phyloP scores from a whole-genome alignment of 2,888 invertebrate genomes.

The Panopea generosa region DNA sequence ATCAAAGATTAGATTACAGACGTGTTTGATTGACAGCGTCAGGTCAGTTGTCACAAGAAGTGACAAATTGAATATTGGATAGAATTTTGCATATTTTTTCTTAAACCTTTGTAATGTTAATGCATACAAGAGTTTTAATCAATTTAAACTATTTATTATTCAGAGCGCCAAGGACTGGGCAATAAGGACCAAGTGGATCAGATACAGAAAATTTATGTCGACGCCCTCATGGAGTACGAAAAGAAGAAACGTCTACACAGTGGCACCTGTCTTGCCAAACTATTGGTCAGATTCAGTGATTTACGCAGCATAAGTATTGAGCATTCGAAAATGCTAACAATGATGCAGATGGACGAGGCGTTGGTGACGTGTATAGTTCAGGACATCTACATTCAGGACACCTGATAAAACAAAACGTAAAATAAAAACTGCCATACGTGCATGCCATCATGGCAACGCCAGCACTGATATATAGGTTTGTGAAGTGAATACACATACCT shows the following conservation, averaged over 20 bases:
- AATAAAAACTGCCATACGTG: too few species aligned
- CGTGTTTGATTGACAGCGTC: too few species aligned
- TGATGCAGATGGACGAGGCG: slow-evolving; percentile 97
- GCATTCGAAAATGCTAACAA: slow-evolving; percentile 99
- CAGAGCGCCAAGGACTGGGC: slow-evolving; percentile 94
- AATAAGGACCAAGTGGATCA: slow-evolving; percentile 97
- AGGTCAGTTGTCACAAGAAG: too few species aligned
- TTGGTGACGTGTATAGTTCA: slow-evolving; percentile 97
- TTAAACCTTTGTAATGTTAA: too few species aligned
- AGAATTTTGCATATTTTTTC: too few species aligned
- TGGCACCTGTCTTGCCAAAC: slow-evolving; percentile 91
- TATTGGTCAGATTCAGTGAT: slow-evolving; percentile 96
- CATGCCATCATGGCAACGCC: too few species aligned
- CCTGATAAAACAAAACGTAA: slow-evolving; percentile 35
- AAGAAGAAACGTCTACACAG: slow-evolving; percentile 87
- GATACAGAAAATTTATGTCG: slow-evolving; percentile 97
- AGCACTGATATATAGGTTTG: too few species aligned
- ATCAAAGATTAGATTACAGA: too few species aligned
- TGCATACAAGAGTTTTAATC: too few species aligned
- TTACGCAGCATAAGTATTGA: slow-evolving; percentile 97
- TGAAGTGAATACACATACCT: too few species aligned
- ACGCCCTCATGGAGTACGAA: slow-evolving; percentile 96
- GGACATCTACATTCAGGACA: slow-evolving; percentile 91
- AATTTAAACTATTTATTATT: not conserved
- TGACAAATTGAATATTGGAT: too few species aligned